A percentile compares a stretch with the other conserved stretches of the same genome.
phyloP scores from a whole-genome alignment of 2,888 invertebrate species.

The Anodontia alba region DNA sequence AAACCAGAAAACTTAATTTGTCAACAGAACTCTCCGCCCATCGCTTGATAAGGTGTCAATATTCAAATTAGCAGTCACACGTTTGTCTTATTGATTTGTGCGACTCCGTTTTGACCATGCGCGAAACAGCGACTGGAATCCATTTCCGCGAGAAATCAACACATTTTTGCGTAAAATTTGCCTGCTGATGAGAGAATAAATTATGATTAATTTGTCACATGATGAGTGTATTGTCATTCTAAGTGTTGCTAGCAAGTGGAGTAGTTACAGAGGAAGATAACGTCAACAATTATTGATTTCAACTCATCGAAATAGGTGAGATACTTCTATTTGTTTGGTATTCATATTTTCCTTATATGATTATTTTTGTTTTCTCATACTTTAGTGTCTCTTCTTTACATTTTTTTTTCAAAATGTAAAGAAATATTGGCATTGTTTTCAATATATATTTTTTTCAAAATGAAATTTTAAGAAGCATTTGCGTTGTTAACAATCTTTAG shows the following conservation, averaged over 20 bases:
- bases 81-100: constrained; percentile 21
- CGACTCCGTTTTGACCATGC: constrained; percentile 8
- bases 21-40: constrained; percentile 31
- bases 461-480: too few species aligned
- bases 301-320: constrained; percentile 21
- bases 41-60: constrained; percentile 26
- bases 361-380: too few species aligned
- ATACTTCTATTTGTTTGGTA: background rate
- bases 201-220: constrained; percentile 58
- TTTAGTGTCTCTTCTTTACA: too few species aligned
- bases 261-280: background rate
- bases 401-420: too few species aligned
- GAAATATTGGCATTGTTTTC: too few species aligned
- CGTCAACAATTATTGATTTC: background rate
- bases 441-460: too few species aligned
- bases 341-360: background rate
- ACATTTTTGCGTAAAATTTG: constrained; percentile 11
- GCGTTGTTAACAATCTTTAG: too few species aligned
- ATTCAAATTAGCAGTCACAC: constrained; percentile 39
- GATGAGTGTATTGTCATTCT: constrained; percentile 12
- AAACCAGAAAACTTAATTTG: constrained; percentile 5
- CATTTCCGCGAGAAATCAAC: background rate
- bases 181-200: constrained; percentile 46
- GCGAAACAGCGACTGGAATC: background rate
- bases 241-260: constrained; percentile 13